A percentile compares a stretch with the other conserved stretches of the same genome.
Evolutionary conservation across 2,113 vertebrate species (phyloP).

Genomic region (Oenanthe oenanthe): DNA sequence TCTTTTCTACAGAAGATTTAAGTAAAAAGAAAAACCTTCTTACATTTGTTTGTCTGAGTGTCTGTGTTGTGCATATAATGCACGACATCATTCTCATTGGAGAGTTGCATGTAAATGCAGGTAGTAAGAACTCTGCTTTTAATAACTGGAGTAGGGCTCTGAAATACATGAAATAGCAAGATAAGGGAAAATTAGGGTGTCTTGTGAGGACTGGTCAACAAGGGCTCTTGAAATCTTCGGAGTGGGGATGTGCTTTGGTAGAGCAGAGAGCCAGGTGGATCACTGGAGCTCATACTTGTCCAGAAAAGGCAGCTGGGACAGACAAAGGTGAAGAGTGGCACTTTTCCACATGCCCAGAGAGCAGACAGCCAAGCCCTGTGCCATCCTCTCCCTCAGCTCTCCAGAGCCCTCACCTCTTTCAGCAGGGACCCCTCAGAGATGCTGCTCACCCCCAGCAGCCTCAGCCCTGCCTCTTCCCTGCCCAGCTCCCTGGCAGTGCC

Average conservation of each 20-base stretch:
- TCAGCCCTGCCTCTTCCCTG: too few species aligned
- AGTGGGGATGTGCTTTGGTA: neutral
- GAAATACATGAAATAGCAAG: neutral
- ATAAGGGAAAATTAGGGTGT: neutral
- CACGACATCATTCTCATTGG: neutral
- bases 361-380: neutral
- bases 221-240: neutral
- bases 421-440: neutral
- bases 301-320: neutral
- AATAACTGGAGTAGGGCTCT: neutral
- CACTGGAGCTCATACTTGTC: neutral
- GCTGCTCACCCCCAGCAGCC: neutral
- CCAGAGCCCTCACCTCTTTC: fast-evolving
- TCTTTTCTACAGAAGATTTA: neutral
- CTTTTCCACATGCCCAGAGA: neutral
- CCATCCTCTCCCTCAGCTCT: neutral
- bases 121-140: neutral
- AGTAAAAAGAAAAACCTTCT: neutral
- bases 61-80: neutral
- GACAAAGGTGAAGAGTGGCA: neutral
- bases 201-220: neutral
- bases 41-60: neutral
- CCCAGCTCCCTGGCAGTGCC: neutral
- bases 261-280: neutral
- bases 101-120: neutral